These are phyloP conservation scores for Pissodes strobi DNA, from an alignment of 1,140 invertebrate species.

Conservation along the genomic window DNA sequence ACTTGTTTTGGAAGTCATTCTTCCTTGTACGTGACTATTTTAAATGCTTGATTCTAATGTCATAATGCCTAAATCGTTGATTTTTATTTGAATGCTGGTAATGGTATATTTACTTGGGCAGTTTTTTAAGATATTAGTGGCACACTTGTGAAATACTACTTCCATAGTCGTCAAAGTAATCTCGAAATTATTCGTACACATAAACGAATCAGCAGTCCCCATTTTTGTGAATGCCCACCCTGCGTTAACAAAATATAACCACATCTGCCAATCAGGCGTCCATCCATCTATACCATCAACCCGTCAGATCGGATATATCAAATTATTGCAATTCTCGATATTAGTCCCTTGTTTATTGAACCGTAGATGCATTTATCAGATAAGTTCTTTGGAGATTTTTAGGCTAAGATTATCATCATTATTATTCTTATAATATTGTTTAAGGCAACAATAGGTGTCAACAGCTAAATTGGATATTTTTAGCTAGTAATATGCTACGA, in stretches of 20 bases:
- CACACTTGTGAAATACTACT: too few species aligned
- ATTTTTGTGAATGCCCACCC: too few species aligned
- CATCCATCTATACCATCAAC: conserved; percentile 13
- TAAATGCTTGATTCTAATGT: too few species aligned
- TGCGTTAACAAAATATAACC: neutral
- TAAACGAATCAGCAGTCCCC: too few species aligned
- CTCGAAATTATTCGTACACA: too few species aligned
- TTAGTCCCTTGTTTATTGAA: conserved; percentile 6
- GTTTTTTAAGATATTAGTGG: too few species aligned
- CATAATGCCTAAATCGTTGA: too few species aligned
- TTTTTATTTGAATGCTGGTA: too few species aligned
- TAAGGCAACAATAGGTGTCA: conserved; percentile 3
- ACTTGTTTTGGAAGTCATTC: too few species aligned
- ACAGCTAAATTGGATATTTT: conserved; percentile 5
- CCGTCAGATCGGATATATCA: conserved; percentile 11
- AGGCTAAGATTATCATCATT: neutral
- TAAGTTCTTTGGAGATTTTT: neutral
- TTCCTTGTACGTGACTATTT: too few species aligned
- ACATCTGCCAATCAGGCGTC: conserved; percentile 11
- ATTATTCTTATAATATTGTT: conserved; percentile 2
- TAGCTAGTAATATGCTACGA: neutral
- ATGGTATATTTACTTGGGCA: too few species aligned
- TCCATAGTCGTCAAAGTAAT: too few species aligned
- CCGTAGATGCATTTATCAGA: conserved; percentile 2
- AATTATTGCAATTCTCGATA: conserved; percentile 9